Evolutionary conservation across 2,113 vertebrate genomes (phyloP).

Genomic region (Sinocyclocheilus maitianheensis): DNA sequence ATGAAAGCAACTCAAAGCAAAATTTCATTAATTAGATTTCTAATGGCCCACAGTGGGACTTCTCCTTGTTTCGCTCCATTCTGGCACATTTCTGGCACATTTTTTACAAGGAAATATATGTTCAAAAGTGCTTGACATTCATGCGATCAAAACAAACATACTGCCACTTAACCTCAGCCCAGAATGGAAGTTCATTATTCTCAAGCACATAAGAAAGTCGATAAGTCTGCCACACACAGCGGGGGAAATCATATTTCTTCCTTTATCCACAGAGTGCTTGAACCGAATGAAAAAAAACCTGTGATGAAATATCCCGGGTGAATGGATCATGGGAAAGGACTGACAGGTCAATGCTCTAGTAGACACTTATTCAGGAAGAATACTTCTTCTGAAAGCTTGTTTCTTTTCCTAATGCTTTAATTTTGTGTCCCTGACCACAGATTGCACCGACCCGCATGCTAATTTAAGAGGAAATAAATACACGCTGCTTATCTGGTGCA

Average conservation of each 20-base stretch:
- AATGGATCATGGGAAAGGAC: slow-evolving; percentile 17
- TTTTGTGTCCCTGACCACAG: not conserved
- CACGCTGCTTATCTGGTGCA: not conserved
- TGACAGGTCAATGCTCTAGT: not conserved
- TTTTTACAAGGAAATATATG: slow-evolving; percentile 20
- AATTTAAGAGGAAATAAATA: slow-evolving; percentile 7
- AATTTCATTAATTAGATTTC: slow-evolving; percentile 33
- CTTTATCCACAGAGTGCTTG: not conserved
- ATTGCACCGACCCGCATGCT: not conserved
- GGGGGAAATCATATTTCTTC: slow-evolving; percentile 30
- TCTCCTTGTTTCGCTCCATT: slow-evolving; percentile 26
- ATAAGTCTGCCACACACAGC: slow-evolving; percentile 26
- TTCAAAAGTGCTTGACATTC: slow-evolving; percentile 42
- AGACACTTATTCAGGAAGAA: not conserved
- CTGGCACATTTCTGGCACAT: not conserved
- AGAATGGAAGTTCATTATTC: slow-evolving; percentile 45
- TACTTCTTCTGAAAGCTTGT: not conserved
- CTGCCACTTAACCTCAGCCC: slow-evolving; percentile 30
- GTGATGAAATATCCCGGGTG: not conserved
- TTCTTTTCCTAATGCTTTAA: not conserved
- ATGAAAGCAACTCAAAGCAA: slow-evolving; percentile 18
- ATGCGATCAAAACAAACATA: slow-evolving; percentile 35
- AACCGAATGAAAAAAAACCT: slow-evolving; percentile 1
- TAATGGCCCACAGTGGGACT: slow-evolving; percentile 1
- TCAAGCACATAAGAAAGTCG: slow-evolving; percentile 38